Base-by-base conservation (phyloP, 2,113 vertebrate genomes). In the Phocoena sinus region DNA sequence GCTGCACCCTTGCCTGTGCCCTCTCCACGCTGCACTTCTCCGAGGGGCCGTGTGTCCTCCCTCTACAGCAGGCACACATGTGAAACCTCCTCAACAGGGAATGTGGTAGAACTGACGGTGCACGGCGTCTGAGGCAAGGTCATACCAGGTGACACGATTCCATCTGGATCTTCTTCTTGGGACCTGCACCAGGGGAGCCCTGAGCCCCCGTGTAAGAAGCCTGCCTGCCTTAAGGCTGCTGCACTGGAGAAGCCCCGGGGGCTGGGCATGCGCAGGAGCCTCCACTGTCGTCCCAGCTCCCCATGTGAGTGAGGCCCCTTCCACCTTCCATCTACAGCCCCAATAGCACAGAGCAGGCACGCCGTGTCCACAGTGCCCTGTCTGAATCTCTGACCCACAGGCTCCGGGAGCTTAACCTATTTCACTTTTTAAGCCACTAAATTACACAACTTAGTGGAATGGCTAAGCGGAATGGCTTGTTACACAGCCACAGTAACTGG, bases 281-380 rank as follows among this genome's bases (percentile, higher is more conserved):
- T 21, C 53, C 2, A 2, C 18, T 26, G 21, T 50, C 44, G 3
- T 82, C 14, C 31, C 38, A 50, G 53, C 23, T 25, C 36, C 26
- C 25, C 8, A 4, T 1, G 2, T 6, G 3, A 60, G 6, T 31
- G 62, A 76, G 41, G 17, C 31, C 76, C 53, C 53, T 53, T 74
- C 21, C 15, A 4, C 41, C n/a, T 17, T 81, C 26, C 41, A 15
- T 86, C 15, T 53, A 53, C 53, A 18, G 31, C 14, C 31, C 17
- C 12, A 0, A 25, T 7, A 50, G 3, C 5, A 4, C 13, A 20
- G 36, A 80, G 17, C 1, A 76, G 68, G 58, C 1, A 0, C 77
- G 20, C 31, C 4, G 4, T 21, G 31, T 90, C 33, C 33, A 26
- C 2, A 11, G 3, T 44, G 8, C 23, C 23, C 12, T 47, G 1